Conservation (phyloP, 2,888 invertebrate genomes). For the Tipula lateralis region DNA sequence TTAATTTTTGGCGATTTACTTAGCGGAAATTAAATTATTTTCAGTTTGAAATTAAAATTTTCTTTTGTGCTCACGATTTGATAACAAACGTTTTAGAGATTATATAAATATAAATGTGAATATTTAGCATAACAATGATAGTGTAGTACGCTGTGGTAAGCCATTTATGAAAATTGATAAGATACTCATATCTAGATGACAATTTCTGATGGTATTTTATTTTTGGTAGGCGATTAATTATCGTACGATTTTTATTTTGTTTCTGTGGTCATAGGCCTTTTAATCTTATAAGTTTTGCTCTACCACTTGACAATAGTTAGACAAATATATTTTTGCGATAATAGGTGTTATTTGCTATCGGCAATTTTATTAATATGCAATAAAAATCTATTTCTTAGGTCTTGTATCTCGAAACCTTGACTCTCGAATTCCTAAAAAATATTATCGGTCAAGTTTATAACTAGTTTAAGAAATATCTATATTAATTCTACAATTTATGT, state of each 20-base stretch:
- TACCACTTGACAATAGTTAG: not conserved
- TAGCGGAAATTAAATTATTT: not conserved
- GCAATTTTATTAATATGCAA: too few relatives aligned
- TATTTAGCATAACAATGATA: not conserved
- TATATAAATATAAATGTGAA: not conserved
- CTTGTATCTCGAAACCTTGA: too few relatives aligned
- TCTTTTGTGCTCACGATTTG: not conserved
- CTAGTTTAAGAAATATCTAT: too few relatives aligned
- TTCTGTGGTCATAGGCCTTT: not conserved
- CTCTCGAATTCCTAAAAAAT: too few relatives aligned
- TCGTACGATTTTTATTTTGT: not conserved
- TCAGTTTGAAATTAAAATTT: not conserved
- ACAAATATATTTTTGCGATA: too few relatives aligned
- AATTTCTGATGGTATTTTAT: not conserved
- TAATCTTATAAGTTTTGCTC: not conserved
- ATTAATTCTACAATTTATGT: too few relatives aligned
- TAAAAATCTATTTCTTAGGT: too few relatives aligned
- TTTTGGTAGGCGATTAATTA: not conserved
- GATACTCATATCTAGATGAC: not conserved
- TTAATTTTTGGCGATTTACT: not conserved
- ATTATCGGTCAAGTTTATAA: too few relatives aligned
- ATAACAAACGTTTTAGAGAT: not conserved
- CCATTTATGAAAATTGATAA: not conserved
- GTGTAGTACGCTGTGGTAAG: not conserved
- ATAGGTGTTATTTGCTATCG: too few relatives aligned